Evolutionary conservation across 2,888 invertebrate species (phyloP).

Genomic region (Trypoxylon attenuatum): DNA sequence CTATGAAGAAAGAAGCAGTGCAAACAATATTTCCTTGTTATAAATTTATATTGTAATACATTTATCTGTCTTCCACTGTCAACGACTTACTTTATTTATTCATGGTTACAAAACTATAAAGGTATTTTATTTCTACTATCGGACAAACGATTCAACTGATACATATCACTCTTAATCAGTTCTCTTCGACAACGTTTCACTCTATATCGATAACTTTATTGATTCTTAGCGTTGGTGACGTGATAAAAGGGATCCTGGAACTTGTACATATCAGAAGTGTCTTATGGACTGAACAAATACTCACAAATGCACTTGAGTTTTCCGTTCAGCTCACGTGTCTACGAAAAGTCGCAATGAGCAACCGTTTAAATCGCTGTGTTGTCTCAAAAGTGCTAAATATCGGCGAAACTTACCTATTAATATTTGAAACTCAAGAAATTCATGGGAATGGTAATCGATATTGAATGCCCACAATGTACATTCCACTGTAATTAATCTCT

Average conservation of each 20-base stretch:
- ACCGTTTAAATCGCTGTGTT: not conserved
- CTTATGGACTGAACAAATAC: not conserved
- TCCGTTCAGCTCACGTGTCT: not conserved
- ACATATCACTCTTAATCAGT: too few species aligned
- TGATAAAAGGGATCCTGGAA: not conserved
- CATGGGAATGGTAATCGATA: conserved; percentile 48
- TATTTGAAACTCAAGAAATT: conserved; percentile 62
- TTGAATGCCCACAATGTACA: conserved; percentile 66
- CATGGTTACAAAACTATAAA: too few species aligned
- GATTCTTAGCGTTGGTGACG: not conserved
- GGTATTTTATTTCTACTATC: too few species aligned
- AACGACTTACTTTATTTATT: too few species aligned
- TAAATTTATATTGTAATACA: too few species aligned
- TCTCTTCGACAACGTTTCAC: too few species aligned
- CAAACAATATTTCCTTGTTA: too few species aligned
- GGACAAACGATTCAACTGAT: too few species aligned
- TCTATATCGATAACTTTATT: not conserved
- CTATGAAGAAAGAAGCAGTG: not conserved
- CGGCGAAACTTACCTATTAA: conserved; percentile 45
- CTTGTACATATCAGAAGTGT: not conserved
- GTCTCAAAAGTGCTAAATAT: not conserved
- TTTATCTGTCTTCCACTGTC: too few species aligned
- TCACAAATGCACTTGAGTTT: not conserved
- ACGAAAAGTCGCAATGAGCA: not conserved
- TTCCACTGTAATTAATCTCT: conserved; percentile 61